These are phyloP conservation scores for Cynocephalus volans DNA, from an alignment of 2,113 vertebrate genomes.

Conservation along the genomic window DNA sequence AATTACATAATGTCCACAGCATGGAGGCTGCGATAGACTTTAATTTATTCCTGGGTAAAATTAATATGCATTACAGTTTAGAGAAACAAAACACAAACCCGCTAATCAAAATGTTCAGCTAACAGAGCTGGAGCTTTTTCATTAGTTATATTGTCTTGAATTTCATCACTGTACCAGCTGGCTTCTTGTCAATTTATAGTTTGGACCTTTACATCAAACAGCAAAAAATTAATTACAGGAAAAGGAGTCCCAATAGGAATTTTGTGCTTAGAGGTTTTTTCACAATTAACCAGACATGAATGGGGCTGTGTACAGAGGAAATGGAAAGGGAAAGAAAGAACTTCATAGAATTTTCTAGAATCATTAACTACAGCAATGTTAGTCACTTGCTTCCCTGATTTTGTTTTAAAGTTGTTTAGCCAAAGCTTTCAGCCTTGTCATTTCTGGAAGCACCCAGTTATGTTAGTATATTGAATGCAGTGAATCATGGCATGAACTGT, in stretches of 20 bases:
- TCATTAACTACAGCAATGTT: slow-evolving; percentile 53
- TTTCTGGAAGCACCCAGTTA: slow-evolving; percentile 44
- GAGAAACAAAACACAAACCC: slow-evolving; percentile 79
- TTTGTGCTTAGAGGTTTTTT: slow-evolving; percentile 82
- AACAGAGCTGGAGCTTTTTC: slow-evolving; percentile 81
- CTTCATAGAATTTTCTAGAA: slow-evolving; percentile 58
- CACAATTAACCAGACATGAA: slow-evolving; percentile 82
- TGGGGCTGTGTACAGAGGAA: slow-evolving; percentile 81
- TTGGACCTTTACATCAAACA: slow-evolving; percentile 88
- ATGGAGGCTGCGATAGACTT: slow-evolving; percentile 70
- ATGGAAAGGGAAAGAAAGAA: slow-evolving; percentile 66
- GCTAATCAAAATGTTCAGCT: slow-evolving; percentile 86
- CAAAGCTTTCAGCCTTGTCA: slow-evolving; percentile 21
- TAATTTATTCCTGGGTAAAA: slow-evolving; percentile 86
- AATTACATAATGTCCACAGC: slow-evolving; percentile 62
- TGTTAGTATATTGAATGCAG: not conserved
- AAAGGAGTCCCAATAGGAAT: slow-evolving; percentile 83
- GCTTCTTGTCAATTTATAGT: slow-evolving; percentile 88
- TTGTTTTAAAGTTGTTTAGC: slow-evolving; percentile 52
- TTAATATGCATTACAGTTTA: slow-evolving; percentile 85
- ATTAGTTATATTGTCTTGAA: slow-evolving; percentile 86
- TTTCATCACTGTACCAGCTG: slow-evolving; percentile 88
- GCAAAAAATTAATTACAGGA: slow-evolving; percentile 88
- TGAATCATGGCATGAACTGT: slow-evolving; percentile 24
- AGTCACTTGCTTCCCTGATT: slow-evolving; percentile 51